Percentiles rank a stretch among this genome's conserved stretches.
phyloP scores from a whole-genome alignment of 2,888 invertebrate genomes.

The Cryptus armator region DNA sequence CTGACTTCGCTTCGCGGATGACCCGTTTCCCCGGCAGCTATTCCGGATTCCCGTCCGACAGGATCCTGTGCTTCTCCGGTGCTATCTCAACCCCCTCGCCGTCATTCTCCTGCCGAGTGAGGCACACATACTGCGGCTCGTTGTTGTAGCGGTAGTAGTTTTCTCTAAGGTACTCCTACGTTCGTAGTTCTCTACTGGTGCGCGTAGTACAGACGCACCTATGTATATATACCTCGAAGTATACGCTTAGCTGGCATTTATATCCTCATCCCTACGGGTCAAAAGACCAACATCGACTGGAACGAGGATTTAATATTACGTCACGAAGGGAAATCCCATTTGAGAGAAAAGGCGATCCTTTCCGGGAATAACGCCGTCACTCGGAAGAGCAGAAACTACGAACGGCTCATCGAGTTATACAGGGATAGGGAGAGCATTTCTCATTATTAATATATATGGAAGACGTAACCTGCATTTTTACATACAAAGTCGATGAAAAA shows the following conservation, averaged over 20 bases:
- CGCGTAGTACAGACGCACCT: background rate
- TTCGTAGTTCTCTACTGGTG: background rate
- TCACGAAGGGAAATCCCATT: slow-evolving; percentile 32
- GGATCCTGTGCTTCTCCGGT: slow-evolving; percentile 42
- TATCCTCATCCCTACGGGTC: slow-evolving; percentile 36
- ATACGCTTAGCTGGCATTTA: slow-evolving; percentile 31
- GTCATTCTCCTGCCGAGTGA: background rate
- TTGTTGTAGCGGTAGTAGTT: background rate
- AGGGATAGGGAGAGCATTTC: too few species aligned
- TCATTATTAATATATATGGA: too few species aligned
- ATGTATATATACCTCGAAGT: too few species aligned
- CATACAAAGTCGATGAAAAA: too few species aligned
- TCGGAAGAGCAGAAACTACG: background rate
- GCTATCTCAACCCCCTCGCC: slow-evolving; percentile 18
- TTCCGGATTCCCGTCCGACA: slow-evolving; percentile 72
- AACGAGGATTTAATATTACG: slow-evolving; percentile 43
- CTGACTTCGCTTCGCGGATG: slow-evolving; percentile 54
- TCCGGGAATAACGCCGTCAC: slow-evolving; percentile 12
- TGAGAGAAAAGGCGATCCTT: background rate
- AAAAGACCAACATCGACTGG: slow-evolving; percentile 34
- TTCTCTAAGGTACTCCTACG: background rate
- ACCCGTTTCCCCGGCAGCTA: slow-evolving; percentile 76
- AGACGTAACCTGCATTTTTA: too few species aligned
- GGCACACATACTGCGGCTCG: slow-evolving; percentile 45
- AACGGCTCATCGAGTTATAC: too few species aligned